Base-by-base conservation (phyloP, 2,113 vertebrate species). In the Struthidea cinerea region DNA sequence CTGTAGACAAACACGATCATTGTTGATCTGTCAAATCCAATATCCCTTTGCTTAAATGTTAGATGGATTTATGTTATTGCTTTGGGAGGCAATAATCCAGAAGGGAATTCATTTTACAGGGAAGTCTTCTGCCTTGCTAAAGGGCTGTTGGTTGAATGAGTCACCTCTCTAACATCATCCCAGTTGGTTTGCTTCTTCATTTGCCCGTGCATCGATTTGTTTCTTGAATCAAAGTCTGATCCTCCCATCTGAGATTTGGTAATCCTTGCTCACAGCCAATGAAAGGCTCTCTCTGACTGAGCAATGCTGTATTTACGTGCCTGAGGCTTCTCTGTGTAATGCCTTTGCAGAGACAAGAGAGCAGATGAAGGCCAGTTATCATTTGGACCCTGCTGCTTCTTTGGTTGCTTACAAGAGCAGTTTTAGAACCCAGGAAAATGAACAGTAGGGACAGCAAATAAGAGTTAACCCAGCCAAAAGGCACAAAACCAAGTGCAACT, bases 41-140 rank as follows among this genome's bases (percentile, higher is more conserved):
- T 97, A 97, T 96, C 80, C 87, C 91, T 97, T 96, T 93, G 65
- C 97, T 97, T 97, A 98, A 97, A 98, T 97, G 97, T 98, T 98
- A 97, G 94, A 86, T 94, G 96, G 96, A 97, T 98, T 97, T 97
- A 32, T 57, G 61, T 97, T 98, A 96, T 97, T 98, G 95, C 97
- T 97, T 76, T 94, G 90, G 95, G 94, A 97, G 80, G 91, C 80
- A 97, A 71, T 96, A 97, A 97, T 93, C 94, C 93, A 75, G 87
- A 91, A 80, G 95, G 91, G 96, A 97, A 97, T 96, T 97, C 59
- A 16, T 95, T 92, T 94, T 81, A 42, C 79, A 21, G 82, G 70
- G 95, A 96, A 90, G 94, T 83, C 80, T 96, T 77, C 52, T 49
- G 79, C 94, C 74, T 95, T 85, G 84, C 84, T 94, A 26, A 92